phyloP scores from a whole-genome alignment of 2,797 vertebrate genomes.

The Podargus strigoides region DNA sequence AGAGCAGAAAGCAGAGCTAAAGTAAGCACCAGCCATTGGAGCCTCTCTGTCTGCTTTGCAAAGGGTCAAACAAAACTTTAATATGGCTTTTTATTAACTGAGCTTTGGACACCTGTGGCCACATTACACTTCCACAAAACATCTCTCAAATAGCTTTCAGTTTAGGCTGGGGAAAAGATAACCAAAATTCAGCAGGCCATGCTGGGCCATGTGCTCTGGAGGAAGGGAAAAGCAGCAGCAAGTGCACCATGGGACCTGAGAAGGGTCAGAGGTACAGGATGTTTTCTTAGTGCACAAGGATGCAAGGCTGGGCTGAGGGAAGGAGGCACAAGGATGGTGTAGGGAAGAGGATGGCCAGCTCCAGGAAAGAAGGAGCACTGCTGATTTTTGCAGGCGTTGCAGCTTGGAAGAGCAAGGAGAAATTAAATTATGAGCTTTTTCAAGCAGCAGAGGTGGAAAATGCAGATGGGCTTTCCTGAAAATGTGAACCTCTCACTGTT shows the following conservation, averaged over 20 bases:
- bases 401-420: background rate
- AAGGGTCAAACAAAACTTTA: background rate
- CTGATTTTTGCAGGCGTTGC: background rate
- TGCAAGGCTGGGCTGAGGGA: background rate
- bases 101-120: background rate
- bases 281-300: background rate
- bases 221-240: background rate
- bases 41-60: background rate
- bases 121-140: background rate
- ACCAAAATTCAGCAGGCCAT: background rate
- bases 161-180: background rate
- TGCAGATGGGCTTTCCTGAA: background rate
- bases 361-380: background rate
- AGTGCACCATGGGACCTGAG: background rate
- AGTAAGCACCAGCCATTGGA: accelerated
- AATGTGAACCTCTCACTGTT: background rate
- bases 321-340: background rate
- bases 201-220: background rate
- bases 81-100: background rate
- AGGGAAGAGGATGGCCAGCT: background rate
- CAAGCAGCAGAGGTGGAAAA: background rate
- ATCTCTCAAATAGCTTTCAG: background rate
- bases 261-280: background rate
- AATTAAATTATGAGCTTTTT: background rate
- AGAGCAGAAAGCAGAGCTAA: background rate